Evolutionary conservation across 2,797 vertebrate genomes (phyloP).

Genomic region (Toxotes lorentzi): DNA sequence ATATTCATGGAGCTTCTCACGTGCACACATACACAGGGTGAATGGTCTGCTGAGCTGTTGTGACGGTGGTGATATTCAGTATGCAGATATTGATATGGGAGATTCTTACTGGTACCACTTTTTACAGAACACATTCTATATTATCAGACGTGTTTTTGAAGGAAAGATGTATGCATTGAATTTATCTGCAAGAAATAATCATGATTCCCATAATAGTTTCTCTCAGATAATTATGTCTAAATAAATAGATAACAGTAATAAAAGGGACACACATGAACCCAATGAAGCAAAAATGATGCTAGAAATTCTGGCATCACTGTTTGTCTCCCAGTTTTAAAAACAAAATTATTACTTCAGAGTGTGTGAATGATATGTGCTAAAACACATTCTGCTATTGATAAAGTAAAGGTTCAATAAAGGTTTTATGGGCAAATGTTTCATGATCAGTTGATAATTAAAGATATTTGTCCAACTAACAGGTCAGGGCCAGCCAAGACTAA

Average conservation of each 20-base stretch:
- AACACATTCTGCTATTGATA: neutral
- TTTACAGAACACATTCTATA: neutral
- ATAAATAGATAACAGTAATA: neutral
- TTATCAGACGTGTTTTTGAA: neutral
- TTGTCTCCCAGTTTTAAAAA: neutral
- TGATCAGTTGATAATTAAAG: neutral
- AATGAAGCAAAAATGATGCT: neutral
- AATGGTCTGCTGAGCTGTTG: slow-evolving; percentile 31
- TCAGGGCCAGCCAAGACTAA: neutral
- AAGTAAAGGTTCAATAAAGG: neutral
- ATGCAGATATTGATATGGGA: slow-evolving; percentile 1
- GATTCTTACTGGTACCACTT: neutral
- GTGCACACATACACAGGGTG: slow-evolving; percentile 13
- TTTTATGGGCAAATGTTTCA: neutral
- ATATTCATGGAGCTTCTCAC: slow-evolving; percentile 30
- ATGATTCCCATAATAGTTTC: neutral
- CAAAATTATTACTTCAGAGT: neutral
- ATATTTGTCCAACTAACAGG: neutral
- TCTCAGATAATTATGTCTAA: neutral
- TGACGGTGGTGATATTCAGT: neutral
- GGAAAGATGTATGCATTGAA: neutral
- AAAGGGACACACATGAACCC: neutral
- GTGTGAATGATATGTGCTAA: neutral
- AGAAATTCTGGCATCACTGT: neutral
- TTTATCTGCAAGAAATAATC: neutral